A percentile compares a stretch with the other conserved stretches of the same genome.
These are phyloP conservation scores for Seriola dumerili DNA, from an alignment of 2,113 vertebrate genomes.

Conservation along the genomic window DNA sequence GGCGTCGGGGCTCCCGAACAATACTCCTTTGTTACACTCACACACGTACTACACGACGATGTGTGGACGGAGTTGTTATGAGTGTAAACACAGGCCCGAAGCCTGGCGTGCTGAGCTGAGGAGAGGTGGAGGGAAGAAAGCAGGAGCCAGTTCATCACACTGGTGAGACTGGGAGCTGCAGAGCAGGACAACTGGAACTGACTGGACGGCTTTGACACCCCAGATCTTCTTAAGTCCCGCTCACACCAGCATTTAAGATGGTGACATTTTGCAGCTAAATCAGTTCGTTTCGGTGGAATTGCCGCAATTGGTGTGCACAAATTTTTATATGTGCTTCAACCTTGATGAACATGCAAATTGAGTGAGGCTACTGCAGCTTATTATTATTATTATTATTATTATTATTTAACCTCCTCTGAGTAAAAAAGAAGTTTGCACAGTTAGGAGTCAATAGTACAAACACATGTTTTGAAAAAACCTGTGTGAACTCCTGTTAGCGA, in stretches of 20 bases:
- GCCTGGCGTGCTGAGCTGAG: slow-evolving; percentile 13
- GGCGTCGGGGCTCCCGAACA: slow-evolving; percentile 47
- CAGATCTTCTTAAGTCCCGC: no score
- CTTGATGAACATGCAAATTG: background rate
- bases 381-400: no score
- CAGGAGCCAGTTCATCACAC: background rate
- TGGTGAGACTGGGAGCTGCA: background rate
- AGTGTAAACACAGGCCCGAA: slow-evolving; percentile 46
- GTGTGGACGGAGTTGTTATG: slow-evolving; percentile 38
- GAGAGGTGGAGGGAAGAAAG: background rate
- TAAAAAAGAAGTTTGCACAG: no score
- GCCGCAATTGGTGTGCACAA: no score
- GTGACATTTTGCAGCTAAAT: background rate
- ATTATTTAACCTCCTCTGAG: no score
- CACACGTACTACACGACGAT: slow-evolving; percentile 7
- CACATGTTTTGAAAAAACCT: no score
- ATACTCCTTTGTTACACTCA: slow-evolving; percentile 61
- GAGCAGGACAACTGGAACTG: background rate
- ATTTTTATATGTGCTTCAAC: background rate
- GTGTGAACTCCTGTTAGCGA: no score
- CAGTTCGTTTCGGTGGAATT: background rate
- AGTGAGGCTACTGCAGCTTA: no score
- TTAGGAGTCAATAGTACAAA: no score
- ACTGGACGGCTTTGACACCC: background rate
- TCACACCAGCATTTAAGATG: background rate